Evolutionary conservation across 2,888 invertebrate genomes (phyloP), one percentile per base, ranked within the genome.

Genomic region (Melangyna quadrimaculata): DNA sequence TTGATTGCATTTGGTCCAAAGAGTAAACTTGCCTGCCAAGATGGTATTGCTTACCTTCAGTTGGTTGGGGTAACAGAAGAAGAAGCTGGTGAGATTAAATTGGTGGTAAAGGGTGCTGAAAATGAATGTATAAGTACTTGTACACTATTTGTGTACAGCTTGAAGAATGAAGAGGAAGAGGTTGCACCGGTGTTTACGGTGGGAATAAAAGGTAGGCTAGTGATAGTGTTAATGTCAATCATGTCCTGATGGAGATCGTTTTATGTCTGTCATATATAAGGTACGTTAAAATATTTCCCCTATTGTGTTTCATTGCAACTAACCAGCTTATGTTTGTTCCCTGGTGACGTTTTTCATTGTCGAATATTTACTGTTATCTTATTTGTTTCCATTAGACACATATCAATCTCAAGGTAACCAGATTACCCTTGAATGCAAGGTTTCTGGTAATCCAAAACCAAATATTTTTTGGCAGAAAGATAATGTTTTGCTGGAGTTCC

Each of bases 31-130:
- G 94, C 94, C 77, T 94, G 93, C 87, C 92, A 94, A 27, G 95
- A 95, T 89, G 96, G 96, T 6, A 93, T 96, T 67, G 95, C 96
- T 22, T 95, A 95, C 87, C 91, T 97, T 61, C 96, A 97, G 91
- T 93, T 97, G 27, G 91, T 95, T 10, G 94, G 95, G 81, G 95
- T 95, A 0, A 93, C 94, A 0, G 93, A 94, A 0, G 94, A 93
- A 75, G 97, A 97, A 90, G 94, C 95, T 12, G 97, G 96, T 14
- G 95, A 96, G 89, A 97, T 97, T 89, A 95, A 94, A 6, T 96
- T 97, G 89, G 93, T 95, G 3, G 97, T 96, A 12, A 94, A 93
- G 88, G 97, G 97, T 90, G 93, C 94, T 55, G 94, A 96, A 88
- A 97, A 97, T 45, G 94, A 94, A 70, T 93, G 95, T 6, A 94